Evolutionary conservation across 2,797 vertebrate species (phyloP), one percentile per base, ranked within the genome.

Genomic region (Anabas testudineus): DNA sequence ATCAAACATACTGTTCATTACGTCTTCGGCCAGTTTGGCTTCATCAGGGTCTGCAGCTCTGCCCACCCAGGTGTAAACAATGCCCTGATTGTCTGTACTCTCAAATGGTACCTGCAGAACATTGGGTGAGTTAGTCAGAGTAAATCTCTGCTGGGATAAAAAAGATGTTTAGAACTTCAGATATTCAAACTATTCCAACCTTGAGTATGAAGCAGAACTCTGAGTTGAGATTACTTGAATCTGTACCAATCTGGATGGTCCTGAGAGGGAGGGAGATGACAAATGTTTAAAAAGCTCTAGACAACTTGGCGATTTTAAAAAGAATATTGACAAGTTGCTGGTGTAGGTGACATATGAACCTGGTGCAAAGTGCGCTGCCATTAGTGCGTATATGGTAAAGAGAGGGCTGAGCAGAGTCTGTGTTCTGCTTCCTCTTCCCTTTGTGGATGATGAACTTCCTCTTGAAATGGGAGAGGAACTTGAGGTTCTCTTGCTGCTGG

Each of bases 201-300:
- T 99, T 99, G 71, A 99, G 94, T 70, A 99, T 97, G 92, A 95
- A 99, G 91, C 97, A 99, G 71, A 99, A 99, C 91, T 99, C 98
- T 0, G 97, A 97, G 88, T 99, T 99, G 80, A 98, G 95, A 56
- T 98, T 95, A 46, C 95, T 91, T 41, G 97, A 96, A 2, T 99
- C 98, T 0, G 98, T 99, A 67, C 87, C 94, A 83, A 98, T 96
- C 91, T 99, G 97, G 87, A 99, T 99, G 59, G 96, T 99, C 86
- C 98, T 99, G 67, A 55, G n/a, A 61, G 12, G 63, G 12, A 82
- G 0, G 12, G 14, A 18, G 26, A 39, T n/a, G n/a, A n/a, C n/a
- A n/a, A n/a, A n/a, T n/a, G n/a, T n/a, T n/a, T n/a, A n/a, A n/a
- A 18, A 48, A 26, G 13, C 10, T 16, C 4, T 12, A 3, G 19